These are phyloP conservation scores for Pseudomyrmex dendroicus DNA, from an alignment of 1,140 invertebrate species.

Conservation along the genomic window DNA sequence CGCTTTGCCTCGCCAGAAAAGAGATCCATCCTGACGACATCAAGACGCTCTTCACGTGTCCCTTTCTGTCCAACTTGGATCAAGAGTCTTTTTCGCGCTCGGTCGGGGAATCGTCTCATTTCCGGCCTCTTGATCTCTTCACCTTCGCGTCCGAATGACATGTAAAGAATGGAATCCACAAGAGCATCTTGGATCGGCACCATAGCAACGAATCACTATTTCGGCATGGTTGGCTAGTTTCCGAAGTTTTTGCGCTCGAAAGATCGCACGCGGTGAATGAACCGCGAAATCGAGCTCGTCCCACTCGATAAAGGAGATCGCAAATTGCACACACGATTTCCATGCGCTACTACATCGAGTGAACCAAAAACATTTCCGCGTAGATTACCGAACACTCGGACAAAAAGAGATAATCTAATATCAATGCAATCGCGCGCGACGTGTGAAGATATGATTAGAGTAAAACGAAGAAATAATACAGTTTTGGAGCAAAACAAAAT, in stretches of 20 bases:
- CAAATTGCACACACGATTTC: constrained; percentile 13
- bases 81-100: constrained; percentile 56
- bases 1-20: constrained; percentile 23
- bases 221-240: constrained; percentile 47
- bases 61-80: constrained; percentile 52
- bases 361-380: not conserved
- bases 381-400: not conserved
- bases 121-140: constrained; percentile 67
- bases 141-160: constrained; percentile 63
- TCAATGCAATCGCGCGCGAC: not conserved
- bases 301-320: constrained; percentile 30
- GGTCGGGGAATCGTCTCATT: constrained; percentile 63
- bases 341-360: constrained; percentile 17
- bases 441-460: not conserved
- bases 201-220: constrained; percentile 64
- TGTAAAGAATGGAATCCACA: constrained; percentile 68
- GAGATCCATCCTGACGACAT: constrained; percentile 50
- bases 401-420: not conserved
- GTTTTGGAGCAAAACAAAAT: not conserved
- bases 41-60: constrained; percentile 50
- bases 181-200: constrained; percentile 54
- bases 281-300: constrained; percentile 38
- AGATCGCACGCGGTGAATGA: constrained; percentile 6
- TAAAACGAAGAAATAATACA: not conserved
- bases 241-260: constrained; percentile 40